phyloP scores from a whole-genome alignment of 2,888 invertebrate genomes.

The Pachliopta kotzebuea region DNA sequence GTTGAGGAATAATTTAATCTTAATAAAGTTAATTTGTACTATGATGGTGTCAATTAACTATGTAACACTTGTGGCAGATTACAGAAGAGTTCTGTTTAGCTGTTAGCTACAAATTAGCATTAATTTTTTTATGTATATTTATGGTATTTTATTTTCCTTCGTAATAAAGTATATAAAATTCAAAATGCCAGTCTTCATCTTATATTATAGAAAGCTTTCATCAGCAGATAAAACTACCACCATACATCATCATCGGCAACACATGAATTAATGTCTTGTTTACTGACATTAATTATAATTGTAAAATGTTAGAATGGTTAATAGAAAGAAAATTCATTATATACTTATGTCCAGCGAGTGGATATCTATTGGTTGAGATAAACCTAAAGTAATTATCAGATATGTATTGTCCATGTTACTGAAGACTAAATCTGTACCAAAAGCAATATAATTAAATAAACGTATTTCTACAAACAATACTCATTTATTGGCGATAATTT shows the following conservation, averaged over 20 bases:
- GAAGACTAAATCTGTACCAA: not conserved
- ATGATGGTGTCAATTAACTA: slow-evolving; percentile 5
- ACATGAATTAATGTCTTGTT: too few relatives aligned
- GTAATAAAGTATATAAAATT: not conserved
- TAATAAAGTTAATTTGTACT: slow-evolving; percentile 8
- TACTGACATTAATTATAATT: too few relatives aligned
- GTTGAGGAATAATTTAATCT: slow-evolving; percentile 21
- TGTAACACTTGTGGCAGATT: not conserved
- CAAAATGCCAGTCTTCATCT: not conserved
- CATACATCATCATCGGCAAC: too few relatives aligned
- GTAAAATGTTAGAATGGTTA: too few relatives aligned
- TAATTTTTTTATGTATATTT: not conserved
- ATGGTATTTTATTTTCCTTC: not conserved
- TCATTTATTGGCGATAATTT: not conserved
- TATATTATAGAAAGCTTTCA: too few relatives aligned
- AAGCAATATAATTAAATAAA: not conserved
- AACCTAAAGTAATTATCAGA: not conserved
- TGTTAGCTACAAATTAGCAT: not conserved
- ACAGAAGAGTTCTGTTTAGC: not conserved
- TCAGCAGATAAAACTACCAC: too few relatives aligned
- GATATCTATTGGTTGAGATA: not conserved
- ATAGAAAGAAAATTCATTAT: too few relatives aligned
- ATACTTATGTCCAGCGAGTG: too few relatives aligned
- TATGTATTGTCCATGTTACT: not conserved
- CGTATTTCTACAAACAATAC: not conserved